Percentiles rank a stretch among this genome's conserved stretches.
These are phyloP conservation scores for Diadema setosum DNA, from an alignment of 35 echinoderm and acorn worm genomes.

Conservation along the genomic window DNA sequence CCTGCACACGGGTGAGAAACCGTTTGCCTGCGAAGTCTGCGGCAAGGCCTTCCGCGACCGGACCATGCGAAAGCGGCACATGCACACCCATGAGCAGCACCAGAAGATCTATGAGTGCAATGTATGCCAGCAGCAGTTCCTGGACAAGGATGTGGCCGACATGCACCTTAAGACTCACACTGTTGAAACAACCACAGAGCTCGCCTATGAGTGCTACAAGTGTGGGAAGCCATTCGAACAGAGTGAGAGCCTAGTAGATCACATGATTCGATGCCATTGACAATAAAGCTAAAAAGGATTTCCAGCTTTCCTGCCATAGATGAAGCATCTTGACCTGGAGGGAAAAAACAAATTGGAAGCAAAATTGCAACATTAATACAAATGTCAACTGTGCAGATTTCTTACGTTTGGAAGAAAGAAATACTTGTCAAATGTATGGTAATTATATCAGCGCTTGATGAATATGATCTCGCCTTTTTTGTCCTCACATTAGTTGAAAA, in stretches of 20 bases:
- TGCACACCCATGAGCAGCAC: conserved; percentile 44
- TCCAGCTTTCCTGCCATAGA: no score
- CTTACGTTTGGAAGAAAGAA: no score
- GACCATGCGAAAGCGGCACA: conserved; percentile 45
- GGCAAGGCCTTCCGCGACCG: conserved; percentile 40
- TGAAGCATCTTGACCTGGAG: no score
- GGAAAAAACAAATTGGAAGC: no score
- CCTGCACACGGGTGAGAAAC: conserved; percentile 47
- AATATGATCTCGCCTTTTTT: no score
- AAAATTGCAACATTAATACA: no score
- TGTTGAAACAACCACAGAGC: no score
- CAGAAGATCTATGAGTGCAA: conserved; percentile 47
- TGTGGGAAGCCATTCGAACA: conserved; percentile 13
- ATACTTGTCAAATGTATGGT: no score
- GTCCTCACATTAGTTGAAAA: no score
- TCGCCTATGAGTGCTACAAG: conserved; percentile 23
- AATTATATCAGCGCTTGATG: no score
- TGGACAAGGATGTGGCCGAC: neutral
- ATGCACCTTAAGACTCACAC: conserved; percentile 42
- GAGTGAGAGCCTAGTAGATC: neutral
- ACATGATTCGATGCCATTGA: neutral
- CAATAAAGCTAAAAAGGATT: no score
- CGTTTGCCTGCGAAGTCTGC: conserved; percentile 46
- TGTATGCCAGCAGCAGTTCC: conserved; percentile 35
- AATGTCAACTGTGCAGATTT: no score